A percentile compares a stretch with the other conserved stretches of the same genome.
Evolutionary conservation across 2,797 vertebrate genomes (phyloP).

Genomic region (Enteromius argenteus): DNA sequence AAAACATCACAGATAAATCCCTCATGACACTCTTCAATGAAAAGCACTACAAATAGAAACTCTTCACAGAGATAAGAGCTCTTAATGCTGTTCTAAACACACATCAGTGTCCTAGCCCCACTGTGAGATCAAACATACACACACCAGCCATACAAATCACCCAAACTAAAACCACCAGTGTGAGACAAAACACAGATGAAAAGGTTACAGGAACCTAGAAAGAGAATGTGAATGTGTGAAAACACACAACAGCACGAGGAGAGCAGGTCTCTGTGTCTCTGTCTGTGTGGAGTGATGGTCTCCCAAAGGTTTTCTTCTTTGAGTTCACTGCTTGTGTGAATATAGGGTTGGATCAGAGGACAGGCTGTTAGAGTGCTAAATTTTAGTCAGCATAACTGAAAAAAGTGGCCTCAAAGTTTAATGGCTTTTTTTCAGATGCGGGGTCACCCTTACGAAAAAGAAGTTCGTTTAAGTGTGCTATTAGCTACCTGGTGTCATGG

Average conservation of each 20-base stretch:
- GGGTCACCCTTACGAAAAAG: too few species aligned
- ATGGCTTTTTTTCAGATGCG: background rate
- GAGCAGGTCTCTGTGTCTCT: background rate
- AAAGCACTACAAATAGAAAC: conserved; percentile 1
- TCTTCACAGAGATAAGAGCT: background rate
- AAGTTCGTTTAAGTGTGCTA: too few species aligned
- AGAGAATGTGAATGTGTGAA: background rate
- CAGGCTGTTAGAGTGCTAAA: background rate
- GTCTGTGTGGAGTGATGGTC: too few species aligned
- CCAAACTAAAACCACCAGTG: background rate
- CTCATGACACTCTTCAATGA: conserved; percentile 9
- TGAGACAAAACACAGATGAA: background rate
- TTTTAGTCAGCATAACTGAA: background rate
- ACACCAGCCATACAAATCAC: background rate
- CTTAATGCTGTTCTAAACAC: conserved; percentile 23
- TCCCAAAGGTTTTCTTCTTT: too few species aligned
- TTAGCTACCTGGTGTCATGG: too few species aligned
- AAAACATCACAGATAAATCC: conserved; percentile 29
- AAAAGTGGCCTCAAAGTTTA: background rate
- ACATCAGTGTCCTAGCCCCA: background rate
- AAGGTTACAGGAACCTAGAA: background rate
- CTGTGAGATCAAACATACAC: background rate
- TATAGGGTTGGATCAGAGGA: too few species aligned
- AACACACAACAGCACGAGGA: background rate
- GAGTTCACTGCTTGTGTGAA: too few species aligned